Conservation (phyloP, 2,888 invertebrate genomes). For the Drosophila hamatofila region DNA sequence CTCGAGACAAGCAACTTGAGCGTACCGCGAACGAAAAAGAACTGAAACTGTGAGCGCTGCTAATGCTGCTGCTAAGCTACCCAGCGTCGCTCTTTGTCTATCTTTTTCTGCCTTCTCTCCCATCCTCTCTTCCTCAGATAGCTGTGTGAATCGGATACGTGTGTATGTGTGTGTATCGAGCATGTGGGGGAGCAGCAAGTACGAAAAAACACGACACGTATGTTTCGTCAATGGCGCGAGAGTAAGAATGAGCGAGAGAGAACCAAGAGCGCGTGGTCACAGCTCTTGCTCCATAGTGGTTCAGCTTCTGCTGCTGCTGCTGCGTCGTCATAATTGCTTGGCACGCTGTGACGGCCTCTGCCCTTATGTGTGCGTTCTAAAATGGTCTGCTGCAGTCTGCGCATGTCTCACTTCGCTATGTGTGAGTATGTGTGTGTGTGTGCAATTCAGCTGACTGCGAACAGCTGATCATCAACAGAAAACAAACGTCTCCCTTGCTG, state of each 20-base stretch:
- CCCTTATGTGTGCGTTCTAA: slow-evolving; percentile 3
- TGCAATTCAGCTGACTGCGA: slow-evolving; percentile 49
- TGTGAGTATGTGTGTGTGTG: slow-evolving; percentile 12
- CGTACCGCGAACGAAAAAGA: slow-evolving; percentile 65
- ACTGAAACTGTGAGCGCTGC: slow-evolving; percentile 60
- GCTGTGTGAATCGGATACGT: slow-evolving; percentile 6
- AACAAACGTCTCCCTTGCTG: slow-evolving; percentile 37
- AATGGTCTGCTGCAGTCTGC: slow-evolving; percentile 21
- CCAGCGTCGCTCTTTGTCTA: slow-evolving; percentile 17
- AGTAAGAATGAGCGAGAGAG: neutral
- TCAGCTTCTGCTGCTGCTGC: neutral
- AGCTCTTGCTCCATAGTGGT: slow-evolving; percentile 1
- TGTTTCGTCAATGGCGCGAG: slow-evolving; percentile 23
- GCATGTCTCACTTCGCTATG: slow-evolving; percentile 32
- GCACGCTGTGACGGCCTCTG: slow-evolving; percentile 36
- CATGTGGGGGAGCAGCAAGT: slow-evolving; percentile 10
- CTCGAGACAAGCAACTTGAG: slow-evolving; percentile 35
- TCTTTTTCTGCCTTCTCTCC: slow-evolving; percentile 7
- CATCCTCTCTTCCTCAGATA: slow-evolving; percentile 15
- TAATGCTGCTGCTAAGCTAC: slow-evolving; percentile 54
- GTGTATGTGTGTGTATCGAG: neutral
- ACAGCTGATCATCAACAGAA: slow-evolving; percentile 68
- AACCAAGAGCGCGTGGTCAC: neutral
- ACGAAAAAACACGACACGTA: slow-evolving; percentile 36
- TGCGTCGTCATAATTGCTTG: slow-evolving; percentile 27